Base-by-base conservation (phyloP, 2,113 vertebrate genomes). In the Epinephelus moara region DNA sequence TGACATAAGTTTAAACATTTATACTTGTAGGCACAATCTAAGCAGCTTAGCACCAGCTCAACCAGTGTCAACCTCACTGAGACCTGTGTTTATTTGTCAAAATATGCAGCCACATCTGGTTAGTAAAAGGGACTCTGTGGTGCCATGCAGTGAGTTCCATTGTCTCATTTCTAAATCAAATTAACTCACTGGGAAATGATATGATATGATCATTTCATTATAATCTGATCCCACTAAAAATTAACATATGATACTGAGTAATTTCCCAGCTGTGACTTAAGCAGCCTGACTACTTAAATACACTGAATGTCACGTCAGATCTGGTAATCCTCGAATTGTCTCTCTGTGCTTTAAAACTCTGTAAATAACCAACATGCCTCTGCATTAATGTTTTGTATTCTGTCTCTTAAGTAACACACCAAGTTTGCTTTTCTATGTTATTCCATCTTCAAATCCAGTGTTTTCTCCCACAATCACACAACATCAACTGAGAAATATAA, bases 391-490 rank as follows among this genome's bases (percentile, higher is more conserved):
- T 7, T 49, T 18, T 6, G 6, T 6, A 21, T 40, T 53, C 3
- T 42, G 15, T 12, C 19, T 62, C 23, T 77, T 0, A 56, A 47
- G 12, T 57, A 14, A 56, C 13, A 64, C 27, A 52, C 1, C 21
- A 74, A 14, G 50, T 66, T 66, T 27, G 49, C 18, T 52, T 25
- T 27, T 30, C 23, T 63, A 0, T 15, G 33, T 23, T 45, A 8
- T 42, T 60, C 8, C 42, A 17, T 12, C 14, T 30, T 45, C 15
- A 49, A 42, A 21, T 14, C 13, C 37, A 25, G 4, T 23, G 47
- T 33, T 81, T 49, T 56, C 27, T 66, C 12, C 45, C 55, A 76
- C 18, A 75, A 23, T 33, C 12, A 64, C 62, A 63, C 1, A 78
- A 45, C 14, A 59, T 5, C 0, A 0, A 15, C 45, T 8, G 12